These are phyloP conservation scores for Telmatherina bonti DNA, from an alignment of 2,797 vertebrate genomes.

Conservation along the genomic window DNA sequence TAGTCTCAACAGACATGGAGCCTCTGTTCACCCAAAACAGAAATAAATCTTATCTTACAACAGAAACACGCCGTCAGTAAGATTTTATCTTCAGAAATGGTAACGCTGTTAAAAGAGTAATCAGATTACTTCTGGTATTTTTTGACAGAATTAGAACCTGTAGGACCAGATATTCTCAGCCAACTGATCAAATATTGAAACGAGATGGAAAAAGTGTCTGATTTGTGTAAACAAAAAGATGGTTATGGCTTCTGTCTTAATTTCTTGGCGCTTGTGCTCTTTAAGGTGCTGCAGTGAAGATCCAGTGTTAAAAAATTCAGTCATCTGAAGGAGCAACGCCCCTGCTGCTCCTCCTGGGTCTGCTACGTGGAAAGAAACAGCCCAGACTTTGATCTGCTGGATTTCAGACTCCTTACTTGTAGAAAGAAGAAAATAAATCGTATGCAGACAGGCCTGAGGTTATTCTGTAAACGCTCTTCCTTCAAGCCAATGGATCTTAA, in stretches of 20 bases:
- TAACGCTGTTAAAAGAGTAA: too few relatives aligned
- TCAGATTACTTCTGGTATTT: too few relatives aligned
- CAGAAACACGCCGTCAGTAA: too few relatives aligned
- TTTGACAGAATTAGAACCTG: too few relatives aligned
- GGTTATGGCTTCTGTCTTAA: conserved; percentile 14
- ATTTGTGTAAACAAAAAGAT: conserved; percentile 27
- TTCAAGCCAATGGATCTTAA: not conserved
- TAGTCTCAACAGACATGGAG: too few relatives aligned
- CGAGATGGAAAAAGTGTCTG: conserved; percentile 9
- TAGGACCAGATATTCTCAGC: conserved; percentile 18
- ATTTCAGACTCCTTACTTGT: too few relatives aligned
- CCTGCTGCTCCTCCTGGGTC: not conserved
- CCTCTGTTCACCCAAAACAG: too few relatives aligned
- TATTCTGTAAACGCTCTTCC: not conserved
- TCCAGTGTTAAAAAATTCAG: not conserved
- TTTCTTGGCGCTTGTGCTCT: not conserved
- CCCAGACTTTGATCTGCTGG: not conserved
- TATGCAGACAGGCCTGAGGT: too few relatives aligned
- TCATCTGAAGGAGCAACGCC: not conserved
- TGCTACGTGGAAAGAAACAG: too few relatives aligned
- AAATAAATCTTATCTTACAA: too few relatives aligned
- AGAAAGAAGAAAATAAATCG: not conserved
- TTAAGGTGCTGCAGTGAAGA: conserved; percentile 2
- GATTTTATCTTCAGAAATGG: too few relatives aligned
- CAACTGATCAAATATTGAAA: conserved; percentile 61